phyloP scores from a whole-genome alignment of 2,113 vertebrate genomes.

The Crocuta crocuta region DNA sequence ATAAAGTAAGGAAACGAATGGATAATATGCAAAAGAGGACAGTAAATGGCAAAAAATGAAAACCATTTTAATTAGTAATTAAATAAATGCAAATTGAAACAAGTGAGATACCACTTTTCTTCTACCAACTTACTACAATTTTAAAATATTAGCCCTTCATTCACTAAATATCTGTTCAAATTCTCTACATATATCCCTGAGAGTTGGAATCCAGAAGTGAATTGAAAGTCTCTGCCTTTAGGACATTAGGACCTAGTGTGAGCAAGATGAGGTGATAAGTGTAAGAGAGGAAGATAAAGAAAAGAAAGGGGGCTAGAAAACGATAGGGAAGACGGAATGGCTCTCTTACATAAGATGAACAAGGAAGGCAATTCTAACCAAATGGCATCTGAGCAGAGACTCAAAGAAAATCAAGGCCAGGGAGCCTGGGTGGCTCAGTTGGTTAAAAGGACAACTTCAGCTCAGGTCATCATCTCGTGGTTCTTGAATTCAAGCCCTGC shows the following conservation, averaged over 20 bases:
- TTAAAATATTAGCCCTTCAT: not conserved
- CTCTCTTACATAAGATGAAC: not conserved
- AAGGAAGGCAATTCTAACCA: not conserved
- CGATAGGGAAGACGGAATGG: no score
- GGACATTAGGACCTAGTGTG: not conserved
- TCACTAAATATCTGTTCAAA: not conserved
- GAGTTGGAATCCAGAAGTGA: not conserved
- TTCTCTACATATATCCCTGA: not conserved
- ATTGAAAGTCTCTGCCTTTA: not conserved
- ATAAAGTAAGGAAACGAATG: not conserved
- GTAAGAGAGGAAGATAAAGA: not conserved
- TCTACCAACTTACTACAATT: not conserved
- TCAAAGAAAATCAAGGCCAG: not conserved
- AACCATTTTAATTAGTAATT: not conserved
- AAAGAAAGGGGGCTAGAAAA: not conserved
- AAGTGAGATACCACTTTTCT: not conserved
- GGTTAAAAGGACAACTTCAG: no score
- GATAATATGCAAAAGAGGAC: not conserved
- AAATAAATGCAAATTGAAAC: slow-evolving; percentile 36
- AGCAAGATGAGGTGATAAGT: not conserved
- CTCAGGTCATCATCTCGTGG: no score
- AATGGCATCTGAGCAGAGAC: not conserved
- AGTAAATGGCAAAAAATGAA: not conserved
- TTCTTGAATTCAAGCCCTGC: no score
- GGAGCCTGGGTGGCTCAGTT: no score